phyloP scores from a whole-genome alignment of 2,888 invertebrate genomes.

The Chirona hameri region DNA sequence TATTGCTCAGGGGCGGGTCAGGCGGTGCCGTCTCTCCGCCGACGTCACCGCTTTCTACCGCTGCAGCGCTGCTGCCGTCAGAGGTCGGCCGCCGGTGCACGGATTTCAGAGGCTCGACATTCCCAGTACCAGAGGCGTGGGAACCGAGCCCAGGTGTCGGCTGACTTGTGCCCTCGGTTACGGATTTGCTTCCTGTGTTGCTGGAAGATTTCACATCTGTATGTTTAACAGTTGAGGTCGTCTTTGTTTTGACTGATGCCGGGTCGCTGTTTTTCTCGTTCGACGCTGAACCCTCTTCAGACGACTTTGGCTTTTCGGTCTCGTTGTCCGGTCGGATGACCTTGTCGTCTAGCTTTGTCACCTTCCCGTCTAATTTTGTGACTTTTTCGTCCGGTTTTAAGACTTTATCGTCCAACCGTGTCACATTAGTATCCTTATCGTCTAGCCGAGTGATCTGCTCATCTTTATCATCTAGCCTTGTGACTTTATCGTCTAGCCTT shows the following conservation, averaged over 20 bases:
- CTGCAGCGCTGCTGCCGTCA: neutral
- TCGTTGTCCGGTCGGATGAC: neutral
- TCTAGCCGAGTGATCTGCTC: neutral
- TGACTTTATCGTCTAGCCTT: neutral
- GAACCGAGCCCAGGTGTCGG: too few species aligned
- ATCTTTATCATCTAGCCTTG: neutral
- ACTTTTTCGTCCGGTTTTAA: conserved; percentile 40
- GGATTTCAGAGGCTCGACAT: too few species aligned
- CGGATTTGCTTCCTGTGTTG: too few species aligned
- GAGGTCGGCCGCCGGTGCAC: too few species aligned
- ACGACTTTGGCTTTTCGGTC: neutral
- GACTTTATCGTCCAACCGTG: conserved; percentile 34
- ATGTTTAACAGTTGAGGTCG: too few species aligned
- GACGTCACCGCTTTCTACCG: neutral
- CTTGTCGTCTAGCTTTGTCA: neutral
- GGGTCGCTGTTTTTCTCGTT: neutral
- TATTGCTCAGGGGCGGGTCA: neutral
- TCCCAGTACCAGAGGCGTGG: too few species aligned
- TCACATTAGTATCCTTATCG: conserved; percentile 28
- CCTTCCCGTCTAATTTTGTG: conserved; percentile 31
- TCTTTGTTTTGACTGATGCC: neutral
- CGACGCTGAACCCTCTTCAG: neutral
- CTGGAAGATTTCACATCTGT: too few species aligned
- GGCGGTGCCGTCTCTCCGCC: neutral
- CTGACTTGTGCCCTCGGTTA: too few species aligned